Base-by-base conservation (phyloP, 2,797 vertebrate genomes). In the Poeciliopsis presidionis region DNA sequence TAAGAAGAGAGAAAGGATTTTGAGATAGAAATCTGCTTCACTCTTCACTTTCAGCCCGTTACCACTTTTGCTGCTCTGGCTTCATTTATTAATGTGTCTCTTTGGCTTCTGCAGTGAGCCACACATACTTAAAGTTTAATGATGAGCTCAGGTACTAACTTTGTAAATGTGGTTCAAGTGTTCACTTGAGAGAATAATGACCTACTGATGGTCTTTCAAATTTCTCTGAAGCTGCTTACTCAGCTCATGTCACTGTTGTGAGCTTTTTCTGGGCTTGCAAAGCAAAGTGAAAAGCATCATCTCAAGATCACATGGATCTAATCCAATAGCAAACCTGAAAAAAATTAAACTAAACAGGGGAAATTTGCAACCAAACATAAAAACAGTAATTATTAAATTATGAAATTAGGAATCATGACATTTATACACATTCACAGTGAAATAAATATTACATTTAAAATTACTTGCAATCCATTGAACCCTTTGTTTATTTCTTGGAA, bases 91-190 rank as follows among this genome's bases (percentile, higher is more conserved):
- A 25, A 55, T 63, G 13, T 43, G 67, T 70, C 74, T 74, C 45
- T 33, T 65, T 39, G 69, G 2, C 18, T 76, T 75, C 72, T n/a
- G 78, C 45, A 18, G 75, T 61, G 22, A 43, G 67, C 53, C 74
- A 75, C 73, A 59, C 70, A 67, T 61, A 74, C 75, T 86, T 81
- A 81, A 82, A 81, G 71, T 86, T 86, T 76, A 87, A 86, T 87
- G 77, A 87, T 90, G 81, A 81, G 8, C 78, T 46, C 53, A 36
- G 49, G 22, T 71, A 74, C 59, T 82, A 79, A 78, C 45, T 67
- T 75, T 78, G 65, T 47, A 41, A 84, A 84, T 81, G 75, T 78
- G 75, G 76, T 49, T n/a, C 49, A 81, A 85, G 78, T 69, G 78
- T 78, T 77, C 78, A 84, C 81, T 86, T 70, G 16, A 84, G 71